These are phyloP conservation scores for Lagorchestes hirsutus DNA, from an alignment of 2,797 vertebrate species.

Conservation along the genomic window DNA sequence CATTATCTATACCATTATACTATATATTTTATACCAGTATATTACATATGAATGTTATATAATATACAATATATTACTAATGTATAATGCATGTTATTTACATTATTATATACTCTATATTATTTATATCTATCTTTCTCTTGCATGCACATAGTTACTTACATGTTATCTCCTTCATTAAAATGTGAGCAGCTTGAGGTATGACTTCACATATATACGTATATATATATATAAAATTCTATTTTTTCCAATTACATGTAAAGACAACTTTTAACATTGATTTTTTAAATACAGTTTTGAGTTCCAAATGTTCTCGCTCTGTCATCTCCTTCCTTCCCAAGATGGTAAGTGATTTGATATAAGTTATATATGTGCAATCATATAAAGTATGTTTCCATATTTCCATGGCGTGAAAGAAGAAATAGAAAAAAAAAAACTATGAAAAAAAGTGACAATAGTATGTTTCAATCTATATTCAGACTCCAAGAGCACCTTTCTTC, in stretches of 20 bases:
- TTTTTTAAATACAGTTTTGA: too few relatives aligned
- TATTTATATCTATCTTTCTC: not conserved
- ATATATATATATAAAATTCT: too few relatives aligned
- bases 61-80: too few relatives aligned
- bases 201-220: not conserved
- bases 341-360: not conserved
- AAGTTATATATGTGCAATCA: not conserved
- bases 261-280: not conserved
- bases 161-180: not conserved
- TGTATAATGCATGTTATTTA: too few relatives aligned
- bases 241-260: not conserved
- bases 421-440: not conserved
- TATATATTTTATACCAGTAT: too few relatives aligned
- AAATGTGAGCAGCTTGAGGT: not conserved
- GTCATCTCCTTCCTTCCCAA: not conserved
- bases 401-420: not conserved
- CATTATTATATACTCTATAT: too few relatives aligned
- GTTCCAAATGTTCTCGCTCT: too few relatives aligned
- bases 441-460: not conserved
- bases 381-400: not conserved
- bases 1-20: not conserved
- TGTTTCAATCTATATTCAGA: not conserved
- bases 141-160: not conserved
- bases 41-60: too few relatives aligned
- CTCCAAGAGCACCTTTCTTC: not conserved